Base-by-base conservation (phyloP, 1,140 invertebrate species). In the Camponotus pennsylvanicus region DNA sequence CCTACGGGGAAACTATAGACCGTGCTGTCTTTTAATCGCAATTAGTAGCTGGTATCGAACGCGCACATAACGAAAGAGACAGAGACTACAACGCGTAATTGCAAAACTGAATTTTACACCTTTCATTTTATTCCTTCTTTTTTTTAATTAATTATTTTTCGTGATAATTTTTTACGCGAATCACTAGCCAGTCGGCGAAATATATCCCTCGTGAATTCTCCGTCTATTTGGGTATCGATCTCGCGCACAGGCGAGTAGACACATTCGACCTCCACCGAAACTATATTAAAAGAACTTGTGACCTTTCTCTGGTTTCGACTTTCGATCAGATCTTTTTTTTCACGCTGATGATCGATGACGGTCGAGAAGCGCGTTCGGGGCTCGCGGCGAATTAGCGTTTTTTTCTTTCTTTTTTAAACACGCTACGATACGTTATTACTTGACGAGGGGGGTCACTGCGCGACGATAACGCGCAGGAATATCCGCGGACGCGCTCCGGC, bases 401-500 rank as follows among this genome's bases (percentile, higher is more conserved):
- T 52, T 52, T 52, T 49, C 3, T 61, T 61, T 45, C 21, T 37
- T 27, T 27, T 37, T 82, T 27, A 27, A 82, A 83, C 79, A 83
- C 55, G 69, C 27, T 27, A 27, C 79, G 79, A 61, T 73, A 52
- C 49, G 69, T 61, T 61, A 40, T 59, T 82, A n/a, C 69, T 34
- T 40, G 42, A 49, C 79, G 69, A 75, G 9, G 79, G 61, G 69
- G 49, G 69, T 83, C 69, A 83, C 79, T 83, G 79, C 79, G 79
- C 79, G 79, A 83, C 55, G 79, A 83, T 75, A 75, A 83, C 79
- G 79, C 79, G 79, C 79, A 83, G 79, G 55, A 75, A 83, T 83
- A 83, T 83, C 67, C 79, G 49, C 57, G 69, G 67, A 82, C 64
- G 89, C 64, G 89, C 76, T 49, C 77, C 86, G 83, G 89, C 89